Conservation (phyloP, 2,888 invertebrate genomes). For the Nudaria mundana region DNA sequence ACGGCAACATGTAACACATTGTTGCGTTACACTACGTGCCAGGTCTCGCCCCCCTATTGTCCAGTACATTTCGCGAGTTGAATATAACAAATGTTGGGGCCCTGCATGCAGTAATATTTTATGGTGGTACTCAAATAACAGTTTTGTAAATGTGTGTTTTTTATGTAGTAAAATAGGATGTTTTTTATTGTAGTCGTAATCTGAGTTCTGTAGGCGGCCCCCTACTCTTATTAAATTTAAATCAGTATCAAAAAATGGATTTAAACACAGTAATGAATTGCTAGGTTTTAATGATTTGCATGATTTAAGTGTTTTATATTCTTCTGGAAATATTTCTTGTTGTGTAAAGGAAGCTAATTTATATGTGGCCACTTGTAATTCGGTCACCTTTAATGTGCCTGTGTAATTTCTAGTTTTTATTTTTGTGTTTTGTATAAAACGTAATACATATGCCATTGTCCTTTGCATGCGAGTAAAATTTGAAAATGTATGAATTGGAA, state of each 20-base stretch:
- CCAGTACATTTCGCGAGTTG: not conserved
- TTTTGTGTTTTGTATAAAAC: not conserved
- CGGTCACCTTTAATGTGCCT: not conserved
- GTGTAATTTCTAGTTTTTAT: not conserved
- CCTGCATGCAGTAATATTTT: not conserved
- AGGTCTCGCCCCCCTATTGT: not conserved
- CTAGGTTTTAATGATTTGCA: not conserved
- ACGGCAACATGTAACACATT: not conserved
- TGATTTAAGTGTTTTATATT: not conserved
- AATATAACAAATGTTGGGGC: not conserved
- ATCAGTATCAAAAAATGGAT: not conserved
- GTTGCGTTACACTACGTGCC: not conserved
- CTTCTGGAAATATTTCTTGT: not conserved
- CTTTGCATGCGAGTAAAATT: too few relatives aligned
- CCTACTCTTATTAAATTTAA: not conserved
- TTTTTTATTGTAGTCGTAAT: not conserved
- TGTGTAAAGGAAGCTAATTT: not conserved
- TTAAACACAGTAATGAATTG: not conserved
- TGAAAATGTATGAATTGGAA: not conserved
- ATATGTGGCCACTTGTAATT: not conserved
- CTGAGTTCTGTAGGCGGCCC: not conserved
- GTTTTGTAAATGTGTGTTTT: not conserved
- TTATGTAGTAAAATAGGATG: not conserved
- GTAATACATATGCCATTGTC: not conserved
- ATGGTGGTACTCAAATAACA: not conserved